Evolutionary conservation across 2,113 vertebrate genomes (phyloP), one percentile per base, ranked within the genome.

Genomic region (Pipa parva): DNA sequence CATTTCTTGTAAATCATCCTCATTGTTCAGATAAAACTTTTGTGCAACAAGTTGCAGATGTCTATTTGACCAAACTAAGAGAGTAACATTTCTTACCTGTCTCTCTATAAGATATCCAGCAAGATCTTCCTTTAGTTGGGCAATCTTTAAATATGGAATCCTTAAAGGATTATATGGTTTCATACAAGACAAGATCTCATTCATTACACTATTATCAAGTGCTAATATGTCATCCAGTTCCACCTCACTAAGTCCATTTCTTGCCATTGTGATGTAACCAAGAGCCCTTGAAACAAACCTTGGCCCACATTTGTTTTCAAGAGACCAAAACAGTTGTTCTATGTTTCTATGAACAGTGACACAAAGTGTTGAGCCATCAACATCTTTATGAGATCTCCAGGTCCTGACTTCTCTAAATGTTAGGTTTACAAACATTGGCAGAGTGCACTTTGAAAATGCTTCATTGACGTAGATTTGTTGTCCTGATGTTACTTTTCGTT

Each of bases 391-490:
- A 54, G 97, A 99, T 76, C 93, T 79, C 97, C 97, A 99, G 45
- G 92, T 89, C 59, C 89, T 90, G 62, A 99, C 95, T 71, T 98
- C 96, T 77, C 90, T 86, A 80, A 96, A 98, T 71, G 97, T 98
- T 73, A 99, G 86, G 73, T 99, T 98, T 74, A 99, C 91, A 83
- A 98, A 99, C 97, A 99, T 98, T 2, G 97, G 97, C 76, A 99
- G 81, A 0, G 96, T 98, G 76, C 97, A 99, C 80, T 93, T 97
- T 52, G 94, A 93, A 60, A 99, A 85, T 0, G 96, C 97, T 33
- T 96, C 93, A 63, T 99, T 99, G 71, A 99, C 95, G 0, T 99
- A 99, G 67, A 99, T 99, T 79, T 99, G 97, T 76, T 99, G 97
- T 45, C 97, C 97, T 1, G 97, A 99, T 5, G 97, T 99, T 79